Evolutionary conservation across 2,113 vertebrate species (phyloP), one percentile per base, ranked within the genome.

Genomic region (Salvelinus fontinalis): DNA sequence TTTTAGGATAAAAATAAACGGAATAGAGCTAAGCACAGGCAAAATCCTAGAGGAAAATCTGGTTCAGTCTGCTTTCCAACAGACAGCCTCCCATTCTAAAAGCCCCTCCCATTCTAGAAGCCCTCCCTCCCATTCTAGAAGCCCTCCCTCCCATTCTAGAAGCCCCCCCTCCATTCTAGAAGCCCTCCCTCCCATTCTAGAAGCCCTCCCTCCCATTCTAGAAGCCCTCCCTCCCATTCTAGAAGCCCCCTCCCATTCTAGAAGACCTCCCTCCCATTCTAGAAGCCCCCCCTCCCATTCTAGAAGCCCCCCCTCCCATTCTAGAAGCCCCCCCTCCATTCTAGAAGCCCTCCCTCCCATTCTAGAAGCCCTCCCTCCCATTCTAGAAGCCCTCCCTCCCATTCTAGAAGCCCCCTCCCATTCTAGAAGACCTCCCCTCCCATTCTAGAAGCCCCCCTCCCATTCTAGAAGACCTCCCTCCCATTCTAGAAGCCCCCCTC

Each of bases 141-240:
- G 8, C 8, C 8, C 7, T 2, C 34, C 34, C 7, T 39, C 7
- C 34, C 34, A 39, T 39, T 39, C 34, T 39, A 39, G 1, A 39
- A 1, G 34, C 34, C 7, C 34, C 5, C 34, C 34, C 7, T 6
- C 34, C 34, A 7, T 34, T 34, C 34, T 34, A 34, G 6, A 34
- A 34, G 1, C 34, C 6, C 1, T 0, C 7, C 34, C 1, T 39
- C 34, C 6, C 34, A 39, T 7, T 7, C 34, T 34, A 34, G 1
- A 34, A 34, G 34, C 34, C 34, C 6, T 0, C 8, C 34, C 2
- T 39, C 7, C 7, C 34, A 39, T 62, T 62, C 59, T n/a, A 12
- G 12, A 57, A 2, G 75, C 78, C 82, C 76, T 77, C 6, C 34
- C 6, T 39, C 7, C 6, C 34, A 39, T 62, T 62, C 59, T n/a